Evolutionary conservation across 2,113 vertebrate genomes (phyloP).

Genomic region (Phrynosoma platyrhinos): DNA sequence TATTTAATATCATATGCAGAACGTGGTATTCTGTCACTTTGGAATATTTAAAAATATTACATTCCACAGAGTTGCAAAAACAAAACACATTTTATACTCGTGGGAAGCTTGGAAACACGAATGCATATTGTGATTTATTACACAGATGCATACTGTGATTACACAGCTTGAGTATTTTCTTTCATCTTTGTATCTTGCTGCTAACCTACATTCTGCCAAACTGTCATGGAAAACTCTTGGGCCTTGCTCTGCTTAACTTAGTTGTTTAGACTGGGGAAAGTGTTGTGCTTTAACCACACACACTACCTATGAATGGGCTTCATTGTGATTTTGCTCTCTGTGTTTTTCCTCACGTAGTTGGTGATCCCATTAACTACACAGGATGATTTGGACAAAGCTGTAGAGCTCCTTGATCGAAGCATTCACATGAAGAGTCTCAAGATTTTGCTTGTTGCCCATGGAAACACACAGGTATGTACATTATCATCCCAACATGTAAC

Average conservation of each 20-base stretch:
- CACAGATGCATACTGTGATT: neutral
- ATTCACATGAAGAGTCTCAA: conserved; percentile 98
- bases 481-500: conserved; percentile 14
- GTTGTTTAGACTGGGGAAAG: neutral
- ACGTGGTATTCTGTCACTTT: neutral
- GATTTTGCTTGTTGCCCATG: conserved; percentile 91
- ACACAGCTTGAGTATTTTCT: neutral
- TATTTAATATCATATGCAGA: too few species aligned
- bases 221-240: neutral
- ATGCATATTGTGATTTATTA: neutral
- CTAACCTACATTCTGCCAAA: neutral
- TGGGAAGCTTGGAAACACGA: neutral
- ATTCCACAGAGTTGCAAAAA: neutral
- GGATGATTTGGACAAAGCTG: conserved; percentile 96
- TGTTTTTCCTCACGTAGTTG: conserved; percentile 78
- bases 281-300: neutral
- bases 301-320: neutral
- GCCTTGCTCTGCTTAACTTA: neutral
- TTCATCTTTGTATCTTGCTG: neutral
- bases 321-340: neutral
- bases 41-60: neutral
- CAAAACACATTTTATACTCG: too few species aligned
- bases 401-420: conserved; percentile 95
- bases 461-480: conserved; percentile 85
- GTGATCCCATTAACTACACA: conserved; percentile 96